Evolutionary conservation across 1,140 invertebrate species (phyloP), one percentile per base, ranked within the genome.

Genomic region (Anthonomus grandis): DNA sequence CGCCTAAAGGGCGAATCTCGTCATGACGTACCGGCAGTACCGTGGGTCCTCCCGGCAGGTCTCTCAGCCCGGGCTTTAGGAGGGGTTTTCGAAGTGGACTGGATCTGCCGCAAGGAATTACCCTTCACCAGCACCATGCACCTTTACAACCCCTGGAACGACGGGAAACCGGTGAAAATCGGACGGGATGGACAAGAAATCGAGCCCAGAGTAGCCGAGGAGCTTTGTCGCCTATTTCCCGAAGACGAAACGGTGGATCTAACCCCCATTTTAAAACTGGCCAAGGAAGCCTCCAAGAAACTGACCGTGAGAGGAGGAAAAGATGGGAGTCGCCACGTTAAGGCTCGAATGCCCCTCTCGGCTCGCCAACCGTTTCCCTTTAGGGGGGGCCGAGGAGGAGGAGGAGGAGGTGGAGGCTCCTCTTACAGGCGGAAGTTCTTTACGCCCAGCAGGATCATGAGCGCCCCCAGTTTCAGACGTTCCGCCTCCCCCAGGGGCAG

Each of bases 181-280:
- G 95, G 95, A 12, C 82, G 96, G 65, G 96, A 98, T 82, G 96
- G 96, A 13, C 96, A 97, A 81, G 94, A 97, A 82, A 93, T 98
- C 59, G 95, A 97, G 70, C 93, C 94, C 10, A 84, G 89, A 70
- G 92, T 97, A 57, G 96, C 91, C 24, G 91, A 95, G 73, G 91
- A 95, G 74, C 78, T 98, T 23, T 98, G 95, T 73, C 84, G 93
- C 63, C 76, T 98, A 34, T 98, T 98, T 76, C 89, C 93, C 3
- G 85, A 93, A 75, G 95, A 98, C 75, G 89, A 95, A 65, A 87
- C 87, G 67, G 89, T 95, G 60, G 93, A 97, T 78, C 84, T 97
- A 77, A 90, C 87, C 22, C 86, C 90, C 31, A 91, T 97, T 60
- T 77, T 96, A 51, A 81, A 87, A 61, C 90, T 93, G 73, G 91